Conservation (phyloP, 2,888 invertebrate species). For the Limnephilus lunatus region DNA sequence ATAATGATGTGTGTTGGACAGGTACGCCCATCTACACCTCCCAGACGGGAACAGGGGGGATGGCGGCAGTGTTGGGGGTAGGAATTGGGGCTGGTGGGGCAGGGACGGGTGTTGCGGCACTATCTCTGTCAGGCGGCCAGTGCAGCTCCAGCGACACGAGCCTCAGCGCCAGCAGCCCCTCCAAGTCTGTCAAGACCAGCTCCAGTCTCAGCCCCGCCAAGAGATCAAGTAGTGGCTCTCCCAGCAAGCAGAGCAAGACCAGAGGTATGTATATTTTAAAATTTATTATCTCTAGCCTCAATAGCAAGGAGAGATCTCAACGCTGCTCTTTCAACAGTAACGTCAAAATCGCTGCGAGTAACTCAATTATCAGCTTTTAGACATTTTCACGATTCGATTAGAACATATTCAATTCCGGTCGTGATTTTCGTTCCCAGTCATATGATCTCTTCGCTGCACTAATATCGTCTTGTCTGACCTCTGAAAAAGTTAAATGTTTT, state of each 20-base stretch:
- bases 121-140: constrained; percentile 73
- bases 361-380: no score
- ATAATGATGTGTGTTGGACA: constrained; percentile 2
- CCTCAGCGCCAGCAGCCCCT: constrained; percentile 87
- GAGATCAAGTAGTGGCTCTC: constrained; percentile 88
- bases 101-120: constrained; percentile 67
- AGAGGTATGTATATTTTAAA: constrained; percentile 78
- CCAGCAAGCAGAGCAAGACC: constrained; percentile 86
- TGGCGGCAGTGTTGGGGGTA: constrained; percentile 70
- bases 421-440: no score
- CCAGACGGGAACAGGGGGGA: not conserved
- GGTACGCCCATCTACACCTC: constrained; percentile 53
- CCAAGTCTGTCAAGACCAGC: constrained; percentile 91
- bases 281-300: not conserved
- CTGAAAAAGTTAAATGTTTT: no score
- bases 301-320: no score
- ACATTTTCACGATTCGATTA: no score
- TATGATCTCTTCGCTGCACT: no score
- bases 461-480: no score
- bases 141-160: constrained; percentile 78
- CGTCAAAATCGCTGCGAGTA: no score
- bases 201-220: constrained; percentile 91
- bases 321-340: no score
- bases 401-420: no score
- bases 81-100: constrained; percentile 67